These are phyloP conservation scores for Falco concolor DNA, from an alignment of 2,797 vertebrate genomes.

Conservation along the genomic window DNA sequence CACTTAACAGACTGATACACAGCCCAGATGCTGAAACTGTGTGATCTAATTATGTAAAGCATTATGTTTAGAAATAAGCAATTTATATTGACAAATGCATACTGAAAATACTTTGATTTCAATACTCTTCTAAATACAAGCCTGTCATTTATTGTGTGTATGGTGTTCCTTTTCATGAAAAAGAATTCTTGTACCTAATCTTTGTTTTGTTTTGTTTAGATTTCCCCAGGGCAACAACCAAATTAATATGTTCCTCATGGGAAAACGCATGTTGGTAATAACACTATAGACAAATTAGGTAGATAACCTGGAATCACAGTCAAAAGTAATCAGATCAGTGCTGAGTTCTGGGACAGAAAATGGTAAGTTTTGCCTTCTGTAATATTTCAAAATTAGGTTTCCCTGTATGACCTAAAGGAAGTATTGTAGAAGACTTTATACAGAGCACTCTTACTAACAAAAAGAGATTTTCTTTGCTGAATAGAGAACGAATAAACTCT, in stretches of 20 bases:
- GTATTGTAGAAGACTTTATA: neutral
- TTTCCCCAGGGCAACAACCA: conserved; percentile 30
- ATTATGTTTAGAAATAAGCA: conserved; percentile 21
- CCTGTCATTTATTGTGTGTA: neutral
- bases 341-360: neutral
- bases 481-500: neutral
- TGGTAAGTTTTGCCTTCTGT: neutral
- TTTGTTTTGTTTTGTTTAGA: neutral
- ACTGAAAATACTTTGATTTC: conserved; percentile 30
- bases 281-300: conserved; percentile 34
- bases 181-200: neutral
- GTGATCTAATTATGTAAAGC: conserved; percentile 37
- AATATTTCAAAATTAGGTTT: conserved; percentile 37
- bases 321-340: conserved; percentile 42
- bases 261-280: conserved; percentile 51
- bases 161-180: neutral
- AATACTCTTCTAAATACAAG: neutral
- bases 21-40: conserved; percentile 12
- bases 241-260: conserved; percentile 43
- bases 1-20: neutral
- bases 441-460: neutral
- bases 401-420: neutral
- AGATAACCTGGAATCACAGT: conserved; percentile 57
- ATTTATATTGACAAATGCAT: conserved; percentile 11
- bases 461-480: neutral